These are phyloP conservation scores for Mylabris sibirica DNA, from an alignment of 2,888 invertebrate genomes.

Conservation along the genomic window DNA sequence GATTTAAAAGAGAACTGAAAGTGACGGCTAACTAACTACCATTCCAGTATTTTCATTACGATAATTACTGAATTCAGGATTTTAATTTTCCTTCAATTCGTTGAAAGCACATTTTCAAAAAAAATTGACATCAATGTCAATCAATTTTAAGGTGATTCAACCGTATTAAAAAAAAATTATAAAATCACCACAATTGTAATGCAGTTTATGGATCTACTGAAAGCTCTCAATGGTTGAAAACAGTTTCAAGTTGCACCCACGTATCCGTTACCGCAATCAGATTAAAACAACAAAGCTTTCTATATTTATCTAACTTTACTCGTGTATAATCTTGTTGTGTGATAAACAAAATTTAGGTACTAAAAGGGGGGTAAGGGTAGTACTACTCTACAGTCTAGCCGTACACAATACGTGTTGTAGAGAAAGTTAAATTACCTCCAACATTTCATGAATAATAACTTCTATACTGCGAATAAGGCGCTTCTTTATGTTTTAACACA, in stretches of 20 bases:
- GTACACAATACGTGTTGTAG: too few relatives aligned
- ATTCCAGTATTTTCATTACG: slow-evolving; percentile 1
- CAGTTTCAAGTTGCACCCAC: neutral
- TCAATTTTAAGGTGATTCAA: neutral
- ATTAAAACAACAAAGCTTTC: slow-evolving; percentile 43
- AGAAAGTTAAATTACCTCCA: too few relatives aligned
- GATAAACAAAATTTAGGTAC: neutral
- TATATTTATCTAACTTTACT: neutral
- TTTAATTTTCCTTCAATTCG: neutral
- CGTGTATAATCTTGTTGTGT: too few relatives aligned
- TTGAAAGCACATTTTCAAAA: neutral
- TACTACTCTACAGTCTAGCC: neutral
- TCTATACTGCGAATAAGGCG: neutral
- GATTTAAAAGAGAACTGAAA: slow-evolving; percentile 5
- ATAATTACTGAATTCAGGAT: neutral
- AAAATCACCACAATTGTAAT: neutral
- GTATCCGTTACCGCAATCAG: slow-evolving; percentile 40
- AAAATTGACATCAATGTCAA: neutral
- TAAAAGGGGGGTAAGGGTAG: neutral
- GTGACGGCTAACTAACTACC: slow-evolving; percentile 3
- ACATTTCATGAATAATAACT: neutral
- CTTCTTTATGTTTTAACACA: neutral
- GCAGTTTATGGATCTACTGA: neutral
- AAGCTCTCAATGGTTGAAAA: neutral
- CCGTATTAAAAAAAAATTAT: neutral